Evolutionary conservation across 2,797 vertebrate species (phyloP), one percentile per base, ranked within the genome.

Genomic region (Brachymystax lenok): DNA sequence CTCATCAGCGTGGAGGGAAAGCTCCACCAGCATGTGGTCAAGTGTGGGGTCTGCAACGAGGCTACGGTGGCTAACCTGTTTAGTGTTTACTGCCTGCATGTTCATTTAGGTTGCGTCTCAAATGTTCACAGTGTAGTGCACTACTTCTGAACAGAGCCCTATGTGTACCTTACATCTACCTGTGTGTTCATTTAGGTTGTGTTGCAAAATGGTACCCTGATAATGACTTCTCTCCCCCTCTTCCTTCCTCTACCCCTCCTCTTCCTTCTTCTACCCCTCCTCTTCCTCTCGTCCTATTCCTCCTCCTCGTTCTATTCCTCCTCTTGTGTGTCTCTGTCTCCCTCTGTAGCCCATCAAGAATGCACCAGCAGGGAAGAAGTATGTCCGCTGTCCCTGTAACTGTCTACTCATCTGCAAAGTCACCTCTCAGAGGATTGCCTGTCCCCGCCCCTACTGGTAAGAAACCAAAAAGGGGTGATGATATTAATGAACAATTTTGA

Each of bases 361-460:
- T 73, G 97, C 97, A 80, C 97, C 97, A 7, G 94, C 95, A 17
- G 97, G 97, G 77, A 98, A 98, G 93, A 97, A 98, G 88, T 98
- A 98, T 64, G 97, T 98, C n/a, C 94, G 96, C 79, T 98, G 97
- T 84, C 96, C 97, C 71, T 98, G 97, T 90, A 98, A 98, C 91
- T 98, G 97, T 88, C 95, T 98, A 74, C 95, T 98, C 85, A 98
- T 98, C 92, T 98, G 97, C 94, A 97, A 97, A 92, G 97, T 97
- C 88, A 97, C 97, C 3, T 97, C 97, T 77, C 97, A 97, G 87
- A 93, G 97, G 89, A 98, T 98, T 77, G 97, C 97, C 81, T 98
- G 97, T 78, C 97, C 97, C 67, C 94, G 97, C 46, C 96, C 96
- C 17, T 97, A 97, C 85, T 98, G 97, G 97, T 98, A 90, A 94